Evolutionary conservation across 2,888 invertebrate genomes (phyloP), one percentile per base, ranked within the genome.

Genomic region (Resseliella maxima): DNA sequence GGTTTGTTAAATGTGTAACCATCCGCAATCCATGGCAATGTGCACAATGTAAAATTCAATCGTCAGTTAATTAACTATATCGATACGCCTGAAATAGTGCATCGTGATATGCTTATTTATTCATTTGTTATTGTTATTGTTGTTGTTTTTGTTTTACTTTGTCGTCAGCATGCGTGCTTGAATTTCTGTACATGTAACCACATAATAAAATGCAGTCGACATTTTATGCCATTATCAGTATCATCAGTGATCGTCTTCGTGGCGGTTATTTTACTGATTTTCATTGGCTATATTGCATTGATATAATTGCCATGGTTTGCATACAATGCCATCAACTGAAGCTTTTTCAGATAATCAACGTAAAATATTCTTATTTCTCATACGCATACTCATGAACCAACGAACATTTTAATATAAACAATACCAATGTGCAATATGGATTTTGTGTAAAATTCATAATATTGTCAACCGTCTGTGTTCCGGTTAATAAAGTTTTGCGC

Each of bases 281-380:
- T 50, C 2, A 18, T 50, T 18, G 10, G 50, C 21, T 50, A 12
- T 2, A 2, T 18, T 50, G 6, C 24, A 59, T 59, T 12, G 27
- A 59, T 24, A 24, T 24, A 27, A 27, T 59, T 72, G 18, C 31
- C 1, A 72, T 31, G 5, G 6, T 1, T 0, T 72, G 31, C 72
- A 35, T 15, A 12, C 24, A 2, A 59, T 18, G n/a, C 5, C 15
- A 59, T 72, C 72, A 31, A 72, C 31, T 72, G 72, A n/a, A n/a
- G n/a, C n/a, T n/a, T n/a, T 72, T 8, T 24, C 18, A 72, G 72
- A 72, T 72, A 72, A 72, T 72, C 72, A 72, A 72, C 15, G 72
- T 72, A 35, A 72, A 72, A 31, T 72, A 72, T 72, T 72, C 72
- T 72, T 72, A 72, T 31, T 72, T 72, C 72, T 18, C 35, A 31